Base-by-base conservation (phyloP, 2,888 invertebrate species). In the Reticulitermes lucifugus region DNA sequence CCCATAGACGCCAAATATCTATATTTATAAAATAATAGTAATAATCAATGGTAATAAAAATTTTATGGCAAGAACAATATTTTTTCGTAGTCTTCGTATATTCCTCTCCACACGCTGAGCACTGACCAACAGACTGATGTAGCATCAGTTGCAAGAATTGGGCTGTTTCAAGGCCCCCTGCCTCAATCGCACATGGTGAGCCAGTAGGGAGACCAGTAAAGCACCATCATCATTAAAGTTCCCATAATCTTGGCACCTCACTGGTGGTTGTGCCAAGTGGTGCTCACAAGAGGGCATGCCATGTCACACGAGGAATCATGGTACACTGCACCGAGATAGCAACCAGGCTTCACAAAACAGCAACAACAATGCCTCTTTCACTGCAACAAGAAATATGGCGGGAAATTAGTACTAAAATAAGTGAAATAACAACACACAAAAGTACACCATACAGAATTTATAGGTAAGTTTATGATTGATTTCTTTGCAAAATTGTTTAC, bases 311-410 rank as follows among this genome's bases (percentile, higher is more conserved):
- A 81, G 81, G 81, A 70, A 70, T 70, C 65, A 10, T 81, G 65
- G 81, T 46, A n/a, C 46, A 41, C 21, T 73, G 73, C 73, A 73
- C 73, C 82, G 60, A 14, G 60, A 77, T 46, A 59, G 84, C 70
- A 65, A 80, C 89, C 90, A 88, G 88, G 89, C 88, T 88, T 89
- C 89, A 90, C 89, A 89, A 90, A 90, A 90, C 91, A 91, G 91
- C 91, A 92, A 92, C 93, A 92, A 92, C 92, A 92, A 92, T 92
- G 92, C 93, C 91, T 93, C 93, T 93, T 92, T 93, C 92, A 93
- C 93, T 93, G 91, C 70, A 92, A 92, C 86, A 87, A 86, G 51
- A 86, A 82, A 51, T 51, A 79, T 77, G 85, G 46, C 10, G 9
- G 0, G 12, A 46, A 12, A 46, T 46, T 12, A 73, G 18, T 21